phyloP scores from a whole-genome alignment of 1,140 invertebrate genomes.

The Marisa cornuarietis region DNA sequence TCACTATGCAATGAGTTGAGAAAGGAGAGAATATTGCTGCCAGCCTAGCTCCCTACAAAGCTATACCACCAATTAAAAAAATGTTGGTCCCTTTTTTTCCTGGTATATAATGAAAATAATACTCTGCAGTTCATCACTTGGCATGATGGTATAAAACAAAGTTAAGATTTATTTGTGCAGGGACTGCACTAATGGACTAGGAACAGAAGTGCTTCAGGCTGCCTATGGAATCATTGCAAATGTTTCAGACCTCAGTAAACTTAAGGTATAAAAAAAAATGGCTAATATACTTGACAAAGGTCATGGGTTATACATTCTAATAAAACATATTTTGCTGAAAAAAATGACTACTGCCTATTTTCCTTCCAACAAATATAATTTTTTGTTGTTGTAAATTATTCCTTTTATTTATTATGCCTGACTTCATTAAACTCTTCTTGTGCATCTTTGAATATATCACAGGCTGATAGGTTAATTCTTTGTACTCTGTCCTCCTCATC shows the following conservation, averaged over 20 bases:
- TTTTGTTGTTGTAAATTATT: not conserved
- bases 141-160: no score
- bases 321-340: not conserved
- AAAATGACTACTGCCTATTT: not conserved
- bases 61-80: no score
- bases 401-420: not conserved
- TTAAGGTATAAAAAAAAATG: slow-evolving; percentile 9
- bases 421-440: not conserved
- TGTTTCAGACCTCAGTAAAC: not conserved
- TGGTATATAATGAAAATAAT: no score
- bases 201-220: slow-evolving; percentile 10
- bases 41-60: no score
- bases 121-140: no score
- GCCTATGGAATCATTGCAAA: slow-evolving; percentile 20
- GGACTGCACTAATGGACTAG: slow-evolving; percentile 14
- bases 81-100: no score
- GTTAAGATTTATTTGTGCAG: not conserved
- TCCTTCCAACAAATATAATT: not conserved
- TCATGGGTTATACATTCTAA: not conserved
- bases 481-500: no score
- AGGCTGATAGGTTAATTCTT: not conserved
- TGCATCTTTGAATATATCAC: not conserved
- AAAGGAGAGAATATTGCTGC: no score
- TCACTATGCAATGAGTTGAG: no score
- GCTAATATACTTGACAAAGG: not conserved